Evolutionary conservation across 2,797 vertebrate species (phyloP).

Genomic region (Sarcoramphus papa): DNA sequence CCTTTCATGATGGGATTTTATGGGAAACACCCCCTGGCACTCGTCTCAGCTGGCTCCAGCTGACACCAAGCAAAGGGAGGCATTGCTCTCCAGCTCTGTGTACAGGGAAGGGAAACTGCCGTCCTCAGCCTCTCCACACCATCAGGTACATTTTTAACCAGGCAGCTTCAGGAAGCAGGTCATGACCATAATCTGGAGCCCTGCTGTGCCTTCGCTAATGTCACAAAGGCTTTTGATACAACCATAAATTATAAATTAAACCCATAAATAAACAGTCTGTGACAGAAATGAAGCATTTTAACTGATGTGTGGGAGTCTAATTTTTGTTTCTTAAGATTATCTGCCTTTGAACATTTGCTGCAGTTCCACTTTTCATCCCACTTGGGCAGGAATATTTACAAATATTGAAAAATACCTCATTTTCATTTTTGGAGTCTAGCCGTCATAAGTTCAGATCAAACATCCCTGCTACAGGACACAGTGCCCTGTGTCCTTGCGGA

Average conservation of each 20-base stretch:
- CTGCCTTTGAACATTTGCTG: neutral
- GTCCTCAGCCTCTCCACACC: neutral
- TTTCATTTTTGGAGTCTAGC: neutral
- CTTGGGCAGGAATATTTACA: neutral
- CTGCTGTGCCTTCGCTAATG: neutral
- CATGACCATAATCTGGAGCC: neutral
- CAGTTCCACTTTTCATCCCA: neutral
- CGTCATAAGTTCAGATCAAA: neutral
- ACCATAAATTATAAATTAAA: neutral
- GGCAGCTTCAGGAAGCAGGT: neutral
- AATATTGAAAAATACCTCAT: neutral
- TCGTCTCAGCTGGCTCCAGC: rapidly evolving
- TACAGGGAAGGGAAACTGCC: neutral
- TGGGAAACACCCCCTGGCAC: neutral
- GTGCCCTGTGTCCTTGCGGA: neutral
- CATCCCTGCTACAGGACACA: neutral
- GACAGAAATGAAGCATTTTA: neutral
- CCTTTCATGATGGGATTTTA: rapidly evolving
- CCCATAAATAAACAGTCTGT: neutral
- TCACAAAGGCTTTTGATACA: neutral
- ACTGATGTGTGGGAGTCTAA: neutral
- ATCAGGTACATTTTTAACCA: neutral
- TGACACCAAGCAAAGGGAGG: neutral
- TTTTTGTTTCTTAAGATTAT: neutral
- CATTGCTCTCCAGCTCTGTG: neutral